A percentile compares a stretch with the other conserved stretches of the same genome.
phyloP scores from a whole-genome alignment of 2,113 vertebrate genomes.

The Anhinga anhinga region DNA sequence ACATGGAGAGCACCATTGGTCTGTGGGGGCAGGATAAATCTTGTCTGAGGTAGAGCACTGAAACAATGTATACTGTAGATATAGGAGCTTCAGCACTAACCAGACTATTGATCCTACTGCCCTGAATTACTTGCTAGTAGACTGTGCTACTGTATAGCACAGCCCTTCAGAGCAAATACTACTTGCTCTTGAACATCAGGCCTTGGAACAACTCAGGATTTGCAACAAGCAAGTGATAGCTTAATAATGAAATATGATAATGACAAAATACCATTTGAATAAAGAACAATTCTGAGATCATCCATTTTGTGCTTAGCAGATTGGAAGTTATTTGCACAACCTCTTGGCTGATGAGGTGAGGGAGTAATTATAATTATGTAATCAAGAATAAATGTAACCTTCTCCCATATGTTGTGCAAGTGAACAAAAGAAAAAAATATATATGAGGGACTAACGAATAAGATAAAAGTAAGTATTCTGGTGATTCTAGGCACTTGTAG shows the following conservation, averaged over 20 bases:
- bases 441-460: neutral
- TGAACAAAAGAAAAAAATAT: neutral
- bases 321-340: neutral
- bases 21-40: neutral
- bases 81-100: neutral
- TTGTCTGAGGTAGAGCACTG: neutral
- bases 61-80: neutral
- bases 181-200: neutral
- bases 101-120: neutral
- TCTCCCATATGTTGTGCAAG: neutral
- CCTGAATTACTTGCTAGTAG: neutral
- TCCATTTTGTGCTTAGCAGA: neutral
- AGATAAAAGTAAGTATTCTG: neutral
- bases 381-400: neutral
- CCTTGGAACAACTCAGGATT: neutral
- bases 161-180: neutral
- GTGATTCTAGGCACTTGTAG: neutral
- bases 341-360: neutral
- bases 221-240: neutral
- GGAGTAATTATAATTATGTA: conserved; percentile 14
- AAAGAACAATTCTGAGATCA: neutral
- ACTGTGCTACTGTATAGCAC: neutral
- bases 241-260: neutral
- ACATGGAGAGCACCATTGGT: neutral
- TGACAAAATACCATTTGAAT: neutral